These are phyloP conservation scores for Himalopsyche japonica DNA, from an alignment of 2,888 invertebrate species.

Conservation along the genomic window DNA sequence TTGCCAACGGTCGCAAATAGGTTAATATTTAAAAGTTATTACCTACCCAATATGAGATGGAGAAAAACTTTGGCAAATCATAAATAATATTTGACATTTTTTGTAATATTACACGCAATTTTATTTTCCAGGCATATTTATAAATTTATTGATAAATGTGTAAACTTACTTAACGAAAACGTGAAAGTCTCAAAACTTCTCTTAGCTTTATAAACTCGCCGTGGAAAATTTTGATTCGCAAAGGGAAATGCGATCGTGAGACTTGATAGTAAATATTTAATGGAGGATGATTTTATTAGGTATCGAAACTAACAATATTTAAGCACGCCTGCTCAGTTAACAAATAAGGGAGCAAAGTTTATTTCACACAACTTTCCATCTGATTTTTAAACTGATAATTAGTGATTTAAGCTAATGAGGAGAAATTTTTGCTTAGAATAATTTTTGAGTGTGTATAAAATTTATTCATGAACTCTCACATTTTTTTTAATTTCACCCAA, in stretches of 20 bases:
- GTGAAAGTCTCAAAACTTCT: not conserved
- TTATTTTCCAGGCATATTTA: not conserved
- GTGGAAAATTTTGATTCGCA: conserved; percentile 13
- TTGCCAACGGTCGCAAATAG: no score
- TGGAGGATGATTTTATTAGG: not conserved
- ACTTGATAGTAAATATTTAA: conserved; percentile 40
- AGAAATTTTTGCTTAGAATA: no score
- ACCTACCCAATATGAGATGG: no score
- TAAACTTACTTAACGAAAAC: not conserved
- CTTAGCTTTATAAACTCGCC: conserved; percentile 6
- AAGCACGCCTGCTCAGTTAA: not conserved
- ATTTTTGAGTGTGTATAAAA: no score
- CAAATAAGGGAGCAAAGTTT: not conserved
- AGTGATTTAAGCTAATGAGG: no score
- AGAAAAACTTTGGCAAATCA: not conserved
- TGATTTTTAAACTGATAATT: no score
- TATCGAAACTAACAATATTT: not conserved
- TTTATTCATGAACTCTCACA: no score
- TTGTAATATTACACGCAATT: not conserved
- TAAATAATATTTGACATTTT: not conserved
- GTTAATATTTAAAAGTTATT: no score
- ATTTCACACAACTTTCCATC: not conserved
- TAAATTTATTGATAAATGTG: not conserved
- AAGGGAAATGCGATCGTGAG: conserved; percentile 23
- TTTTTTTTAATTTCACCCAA: no score